A percentile compares a stretch with the other conserved stretches of the same genome.
Conservation (phyloP, 2,113 vertebrate species). For the Pygoscelis adeliae region DNA sequence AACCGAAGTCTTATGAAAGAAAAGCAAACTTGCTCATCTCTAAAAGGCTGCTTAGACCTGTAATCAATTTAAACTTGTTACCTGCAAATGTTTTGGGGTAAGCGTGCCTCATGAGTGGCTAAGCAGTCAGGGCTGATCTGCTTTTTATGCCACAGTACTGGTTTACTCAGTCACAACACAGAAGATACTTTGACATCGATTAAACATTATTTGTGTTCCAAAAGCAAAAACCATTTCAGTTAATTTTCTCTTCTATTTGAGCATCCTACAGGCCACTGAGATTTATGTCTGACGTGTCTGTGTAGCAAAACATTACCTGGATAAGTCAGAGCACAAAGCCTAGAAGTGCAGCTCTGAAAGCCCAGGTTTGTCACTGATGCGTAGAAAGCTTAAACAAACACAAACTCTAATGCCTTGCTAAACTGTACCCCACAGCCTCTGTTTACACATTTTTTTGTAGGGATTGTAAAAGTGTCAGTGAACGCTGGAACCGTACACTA, state of each 20-base stretch:
- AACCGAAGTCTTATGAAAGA: background rate
- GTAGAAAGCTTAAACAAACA: too few species aligned
- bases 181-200: background rate
- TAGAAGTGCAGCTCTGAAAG: background rate
- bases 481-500: background rate
- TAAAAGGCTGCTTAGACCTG: background rate
- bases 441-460: too few species aligned
- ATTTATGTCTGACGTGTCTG: rapidly evolving
- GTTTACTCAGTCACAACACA: background rate
- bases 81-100: too few species aligned
- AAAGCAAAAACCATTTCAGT: background rate
- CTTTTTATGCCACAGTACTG: background rate
- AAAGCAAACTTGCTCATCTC: background rate
- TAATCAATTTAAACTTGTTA: background rate
- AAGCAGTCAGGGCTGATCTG: background rate
- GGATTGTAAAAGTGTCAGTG: background rate
- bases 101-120: too few species aligned
- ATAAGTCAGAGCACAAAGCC: background rate
- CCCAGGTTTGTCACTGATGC: background rate
- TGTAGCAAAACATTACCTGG: background rate
- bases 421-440: background rate
- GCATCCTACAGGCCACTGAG: background rate
- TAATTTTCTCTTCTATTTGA: background rate
- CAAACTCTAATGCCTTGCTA: background rate
- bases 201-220: background rate